Conservation (phyloP, 2,113 vertebrate species). For the Etheostoma cragini region DNA sequence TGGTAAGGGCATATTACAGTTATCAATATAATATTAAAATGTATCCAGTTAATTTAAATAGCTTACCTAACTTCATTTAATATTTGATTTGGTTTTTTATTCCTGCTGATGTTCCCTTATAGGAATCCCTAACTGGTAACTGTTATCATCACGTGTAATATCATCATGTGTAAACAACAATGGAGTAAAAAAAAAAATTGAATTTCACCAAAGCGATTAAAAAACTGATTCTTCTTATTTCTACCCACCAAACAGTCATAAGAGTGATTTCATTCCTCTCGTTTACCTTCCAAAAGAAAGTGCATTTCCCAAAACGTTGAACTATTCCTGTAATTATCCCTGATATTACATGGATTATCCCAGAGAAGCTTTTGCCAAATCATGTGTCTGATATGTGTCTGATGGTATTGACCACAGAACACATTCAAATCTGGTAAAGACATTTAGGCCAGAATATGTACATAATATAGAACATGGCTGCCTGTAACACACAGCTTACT, state of each 20-base stretch:
- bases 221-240: too few species aligned
- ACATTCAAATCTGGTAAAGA: background rate
- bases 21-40: too few species aligned
- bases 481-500: background rate
- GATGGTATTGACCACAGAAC: background rate
- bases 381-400: background rate
- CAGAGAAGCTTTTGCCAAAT: background rate
- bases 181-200: too few species aligned
- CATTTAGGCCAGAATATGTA: background rate
- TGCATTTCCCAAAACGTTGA: background rate
- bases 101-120: too few species aligned
- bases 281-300: background rate
- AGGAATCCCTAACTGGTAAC: too few species aligned
- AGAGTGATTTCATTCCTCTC: background rate
- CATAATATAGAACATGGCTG: background rate
- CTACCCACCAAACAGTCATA: too few species aligned
- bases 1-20: too few species aligned
- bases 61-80: too few species aligned
- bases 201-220: background rate
- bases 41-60: too few species aligned
- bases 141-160: too few species aligned
- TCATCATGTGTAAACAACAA: too few species aligned
- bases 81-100: too few species aligned
- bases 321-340: background rate
- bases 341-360: background rate